These are phyloP conservation scores for Anolis apletophallus DNA, from an alignment of 2,797 vertebrate genomes.

Conservation along the genomic window DNA sequence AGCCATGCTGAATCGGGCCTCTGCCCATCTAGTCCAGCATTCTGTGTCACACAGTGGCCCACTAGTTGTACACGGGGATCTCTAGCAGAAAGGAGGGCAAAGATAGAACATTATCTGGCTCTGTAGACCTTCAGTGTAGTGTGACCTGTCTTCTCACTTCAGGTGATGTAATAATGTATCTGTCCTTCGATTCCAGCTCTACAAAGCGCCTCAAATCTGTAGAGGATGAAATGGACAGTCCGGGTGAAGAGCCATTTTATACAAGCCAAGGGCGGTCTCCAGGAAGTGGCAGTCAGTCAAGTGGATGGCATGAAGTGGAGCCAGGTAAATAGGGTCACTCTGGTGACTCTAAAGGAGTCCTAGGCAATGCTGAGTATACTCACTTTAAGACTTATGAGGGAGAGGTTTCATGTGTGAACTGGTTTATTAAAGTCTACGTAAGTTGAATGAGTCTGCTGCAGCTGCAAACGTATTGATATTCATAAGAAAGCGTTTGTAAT, in stretches of 20 bases:
- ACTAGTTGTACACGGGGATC: too few relatives aligned
- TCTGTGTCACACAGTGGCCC: too few relatives aligned
- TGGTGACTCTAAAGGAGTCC: conserved; percentile 42
- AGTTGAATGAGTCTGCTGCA: conserved; percentile 63
- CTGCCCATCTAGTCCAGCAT: too few relatives aligned
- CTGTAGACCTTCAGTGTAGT: neutral
- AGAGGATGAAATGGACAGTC: conserved; percentile 98
- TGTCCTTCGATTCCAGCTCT: conserved; percentile 81
- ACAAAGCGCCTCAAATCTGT: conserved; percentile 98
- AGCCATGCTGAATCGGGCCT: too few relatives aligned
- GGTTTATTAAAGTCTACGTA: conserved; percentile 39
- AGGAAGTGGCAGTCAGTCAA: conserved; percentile 93
- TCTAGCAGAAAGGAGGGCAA: too few relatives aligned
- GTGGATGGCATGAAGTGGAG: conserved; percentile 98
- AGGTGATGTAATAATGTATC: fast-evolving
- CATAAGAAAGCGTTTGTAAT: conserved; percentile 67
- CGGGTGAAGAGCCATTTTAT: conserved; percentile 95
- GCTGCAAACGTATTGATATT: conserved; percentile 70
- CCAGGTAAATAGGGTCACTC: conserved; percentile 85
- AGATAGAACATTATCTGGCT: neutral
- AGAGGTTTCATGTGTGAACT: conserved; percentile 25
- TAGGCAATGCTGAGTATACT: neutral
- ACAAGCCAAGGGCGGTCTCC: conserved; percentile 94
- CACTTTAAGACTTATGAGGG: conserved; percentile 29
- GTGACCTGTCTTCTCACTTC: neutral